A percentile compares a stretch with the other conserved stretches of the same genome.
These are phyloP conservation scores for Astreopora myriophthalma DNA, from an alignment of 64 coral and sea anemone species.

Conservation along the genomic window DNA sequence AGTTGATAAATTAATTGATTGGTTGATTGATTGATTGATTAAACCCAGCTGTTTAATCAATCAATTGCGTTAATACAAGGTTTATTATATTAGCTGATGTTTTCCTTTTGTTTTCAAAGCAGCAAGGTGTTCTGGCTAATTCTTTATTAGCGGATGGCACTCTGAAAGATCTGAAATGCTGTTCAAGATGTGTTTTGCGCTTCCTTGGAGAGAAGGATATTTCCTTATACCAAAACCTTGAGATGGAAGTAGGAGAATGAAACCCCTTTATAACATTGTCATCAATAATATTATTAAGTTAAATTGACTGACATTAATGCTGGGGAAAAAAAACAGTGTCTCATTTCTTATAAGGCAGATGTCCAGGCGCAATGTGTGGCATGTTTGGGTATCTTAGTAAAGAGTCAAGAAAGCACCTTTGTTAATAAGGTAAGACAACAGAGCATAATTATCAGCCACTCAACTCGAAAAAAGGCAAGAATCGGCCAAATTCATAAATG, in stretches of 20 bases:
- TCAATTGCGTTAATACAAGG: no score
- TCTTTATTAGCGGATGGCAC: background rate
- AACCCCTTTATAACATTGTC: background rate
- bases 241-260: conserved; percentile 4
- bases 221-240: conserved; percentile 22
- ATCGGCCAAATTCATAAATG: no score
- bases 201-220: conserved; percentile 33
- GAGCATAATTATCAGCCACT: background rate
- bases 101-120: background rate
- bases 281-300: background rate
- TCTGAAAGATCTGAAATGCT: conserved; percentile 16
- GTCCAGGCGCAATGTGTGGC: background rate
- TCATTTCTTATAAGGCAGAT: background rate
- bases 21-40: no score
- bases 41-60: no score
- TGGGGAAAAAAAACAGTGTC: background rate
- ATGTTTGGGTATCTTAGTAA: conserved; percentile 62
- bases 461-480: no score
- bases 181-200: conserved; percentile 54
- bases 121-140: background rate
- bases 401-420: background rate
- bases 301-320: no score
- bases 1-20: no score
- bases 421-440: conserved; percentile 34
- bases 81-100: background rate